These are phyloP conservation scores for Cyclargus thomasi DNA, from an alignment of 1,140 invertebrate genomes.

Conservation along the genomic window DNA sequence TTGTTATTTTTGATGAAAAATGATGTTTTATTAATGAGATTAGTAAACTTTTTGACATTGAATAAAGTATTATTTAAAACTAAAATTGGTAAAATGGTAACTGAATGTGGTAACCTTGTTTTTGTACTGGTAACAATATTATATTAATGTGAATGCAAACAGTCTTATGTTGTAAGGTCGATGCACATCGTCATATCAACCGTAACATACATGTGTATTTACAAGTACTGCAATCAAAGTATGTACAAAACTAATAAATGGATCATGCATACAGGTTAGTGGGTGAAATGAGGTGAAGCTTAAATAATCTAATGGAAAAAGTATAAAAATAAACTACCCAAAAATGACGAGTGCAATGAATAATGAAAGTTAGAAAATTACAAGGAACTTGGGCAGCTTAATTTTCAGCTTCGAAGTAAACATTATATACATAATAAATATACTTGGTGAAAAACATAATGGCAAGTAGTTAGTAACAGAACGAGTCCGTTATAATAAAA, in stretches of 20 bases:
- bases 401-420: conserved; percentile 29
- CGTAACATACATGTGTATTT: conserved; percentile 50
- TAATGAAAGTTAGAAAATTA: conserved; percentile 12
- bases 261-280: conserved; percentile 28
- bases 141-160: conserved; percentile 45
- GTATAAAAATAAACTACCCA: conserved; percentile 19
- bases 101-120: conserved; percentile 42
- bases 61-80: neutral
- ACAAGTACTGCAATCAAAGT: conserved; percentile 47
- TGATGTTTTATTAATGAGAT: conserved; percentile 4
- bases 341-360: conserved; percentile 15
- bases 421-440: conserved; percentile 71
- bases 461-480: conserved; percentile 71
- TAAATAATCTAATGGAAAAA: conserved; percentile 6
- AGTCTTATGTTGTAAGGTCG: conserved; percentile 47
- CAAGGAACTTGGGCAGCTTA: conserved; percentile 24
- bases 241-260: conserved; percentile 54
- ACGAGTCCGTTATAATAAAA: conserved; percentile 47
- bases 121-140: conserved; percentile 32
- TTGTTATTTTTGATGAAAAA: neutral
- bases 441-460: conserved; percentile 67
- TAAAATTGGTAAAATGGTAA: conserved; percentile 40
- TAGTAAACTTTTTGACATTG: neutral
- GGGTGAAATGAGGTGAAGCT: conserved; percentile 11
- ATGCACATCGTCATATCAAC: conserved; percentile 33